Conservation (phyloP, 2,797 vertebrate genomes). For the Bovichtus variegatus region DNA sequence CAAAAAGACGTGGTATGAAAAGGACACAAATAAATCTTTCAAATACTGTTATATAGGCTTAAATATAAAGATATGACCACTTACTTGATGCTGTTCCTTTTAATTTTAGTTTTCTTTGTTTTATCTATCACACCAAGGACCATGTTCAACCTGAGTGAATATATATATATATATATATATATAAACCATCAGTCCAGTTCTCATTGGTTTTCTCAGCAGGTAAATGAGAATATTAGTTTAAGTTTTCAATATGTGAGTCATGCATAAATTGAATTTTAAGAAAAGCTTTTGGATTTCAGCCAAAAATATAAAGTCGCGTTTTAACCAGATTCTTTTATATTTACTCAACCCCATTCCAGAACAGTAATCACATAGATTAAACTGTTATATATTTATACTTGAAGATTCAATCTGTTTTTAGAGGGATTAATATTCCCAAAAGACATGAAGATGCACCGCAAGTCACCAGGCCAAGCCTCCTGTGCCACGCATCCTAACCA, state of each 20-base stretch:
- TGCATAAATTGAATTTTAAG: conserved; percentile 22
- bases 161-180: too few species aligned
- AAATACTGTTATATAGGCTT: not conserved
- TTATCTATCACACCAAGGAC: not conserved
- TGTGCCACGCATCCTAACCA: conserved; percentile 26
- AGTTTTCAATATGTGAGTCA: conserved; percentile 20
- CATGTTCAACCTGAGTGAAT: not conserved
- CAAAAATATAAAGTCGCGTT: not conserved
- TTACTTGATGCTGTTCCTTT: not conserved
- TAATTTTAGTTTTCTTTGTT: not conserved
- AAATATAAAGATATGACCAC: not conserved
- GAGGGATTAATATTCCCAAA: conserved; percentile 11
- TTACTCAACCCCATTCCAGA: not conserved
- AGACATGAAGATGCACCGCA: conserved; percentile 11
- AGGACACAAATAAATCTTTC: not conserved
- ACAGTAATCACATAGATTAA: not conserved
- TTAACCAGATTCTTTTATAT: not conserved
- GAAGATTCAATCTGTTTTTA: not conserved
- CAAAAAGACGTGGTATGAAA: not conserved
- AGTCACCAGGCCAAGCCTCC: conserved; percentile 34
- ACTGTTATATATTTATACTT: not conserved
- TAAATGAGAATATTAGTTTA: conserved; percentile 8
- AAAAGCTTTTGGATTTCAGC: conserved; percentile 6
- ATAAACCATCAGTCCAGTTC: too few species aligned
- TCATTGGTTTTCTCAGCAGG: not conserved